Base-by-base conservation (phyloP, 2,113 vertebrate species). In the Salvelinus alpinus region DNA sequence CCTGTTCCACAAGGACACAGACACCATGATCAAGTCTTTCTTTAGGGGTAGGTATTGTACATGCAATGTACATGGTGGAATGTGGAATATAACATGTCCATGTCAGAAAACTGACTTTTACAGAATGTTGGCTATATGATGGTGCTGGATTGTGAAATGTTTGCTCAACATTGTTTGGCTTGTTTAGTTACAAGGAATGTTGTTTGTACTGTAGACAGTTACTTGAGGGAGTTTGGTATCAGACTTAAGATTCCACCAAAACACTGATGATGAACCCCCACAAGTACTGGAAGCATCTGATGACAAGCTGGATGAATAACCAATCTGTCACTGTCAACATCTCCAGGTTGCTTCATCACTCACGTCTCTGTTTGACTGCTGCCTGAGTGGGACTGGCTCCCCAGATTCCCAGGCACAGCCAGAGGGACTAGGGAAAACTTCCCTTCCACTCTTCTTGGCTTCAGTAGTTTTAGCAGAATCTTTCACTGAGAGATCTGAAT, bases 1-100 rank as follows among this genome's bases (percentile, higher is more conserved):
- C 7, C 34, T 38, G 34, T 38, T 38, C 34, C 34, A 38, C 34
- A 9, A 38, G 78, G 82, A 88, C 77, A 86, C 76, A 70, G 34
- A 44, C 38, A 85, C 79, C 72, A 82, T 59, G 82, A 88, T 86
- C 87, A 78, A 85, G 80, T 85, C 77, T 69, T 64, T 85, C 74
- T 77, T 76, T 78, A 64, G 76, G 81, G 86, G 85, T 90, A 89
- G 89, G 88, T 73, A 25, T 70, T 74, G 47, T 24, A 75, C 77
- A 64, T 2, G 38, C 38, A 44, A 44, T 44, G 8, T 16, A 11
- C 24, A 22, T 1, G 20, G 22, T 64, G 11, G 20, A 64, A 14
- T 31, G 65, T 70, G 2, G 38, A 38, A 2, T 9, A 48, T 24
- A 29, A 11, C 8, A 12, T 47, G 48, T 48, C 68, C 3, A 27